Base-by-base conservation (phyloP, 92 coral and sea anemone species). In the Palythoa grandis region DNA sequence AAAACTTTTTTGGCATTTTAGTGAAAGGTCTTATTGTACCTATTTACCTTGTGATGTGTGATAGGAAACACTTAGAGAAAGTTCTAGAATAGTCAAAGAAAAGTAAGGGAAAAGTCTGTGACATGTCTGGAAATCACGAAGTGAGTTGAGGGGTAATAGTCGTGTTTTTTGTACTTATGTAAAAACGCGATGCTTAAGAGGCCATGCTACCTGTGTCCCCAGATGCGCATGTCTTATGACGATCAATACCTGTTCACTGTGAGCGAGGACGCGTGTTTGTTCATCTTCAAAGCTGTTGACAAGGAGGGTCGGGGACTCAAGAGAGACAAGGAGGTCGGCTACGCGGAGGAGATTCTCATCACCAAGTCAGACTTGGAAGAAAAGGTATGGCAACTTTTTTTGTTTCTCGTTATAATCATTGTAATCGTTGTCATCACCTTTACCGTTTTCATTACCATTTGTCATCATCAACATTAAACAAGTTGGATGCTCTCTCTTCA, bases 171-270 rank as follows among this genome's bases (percentile, higher is more conserved):
- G 19, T 7, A 12, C 3, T 56, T 16, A 0, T 56, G 16, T 12
- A 0, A 12, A 12, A 63, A n/a, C 4, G 1, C 22, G 25, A 9
- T 23, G 25, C 2, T 23, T 69, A 9, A 24, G 73, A 69, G n/a
- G 10, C 13, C 15, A 29, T 10, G 0, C 0, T 65, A 6, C 6
- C 23, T 79, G 48, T 38, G 38, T 85, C 37, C 88, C 54, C 82
- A 97, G 99, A 95, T 97, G 95, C 98, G 99, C 91, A 97, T 97
- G 99, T 97, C 99, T 56, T 97, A 78, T 79, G 99, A 97, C 57
- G 99, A 97, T 84, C 99, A 97, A 74, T 95, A 97, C 89, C 91
- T 97, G 86, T 97, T 97, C 88, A 97, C 98, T 43, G 99, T 95
- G 83, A 92, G 98, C 77, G 99, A 97, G 76, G 99, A 97, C 78